These are phyloP conservation scores for Platorchestia sp. DNA, from an alignment of 1,140 invertebrate genomes.

Conservation along the genomic window DNA sequence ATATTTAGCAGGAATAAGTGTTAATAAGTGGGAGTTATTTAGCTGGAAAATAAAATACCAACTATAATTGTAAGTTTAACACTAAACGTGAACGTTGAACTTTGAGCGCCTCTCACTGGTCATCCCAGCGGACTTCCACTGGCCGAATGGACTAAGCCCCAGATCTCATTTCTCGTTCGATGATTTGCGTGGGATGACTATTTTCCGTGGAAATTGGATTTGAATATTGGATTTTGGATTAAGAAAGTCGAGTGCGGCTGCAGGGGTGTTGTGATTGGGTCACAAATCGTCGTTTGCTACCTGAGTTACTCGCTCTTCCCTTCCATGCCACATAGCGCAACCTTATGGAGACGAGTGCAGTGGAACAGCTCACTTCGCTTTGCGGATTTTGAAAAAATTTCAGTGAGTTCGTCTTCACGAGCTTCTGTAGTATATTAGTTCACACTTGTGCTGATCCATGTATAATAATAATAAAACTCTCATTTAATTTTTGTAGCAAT, in stretches of 20 bases:
- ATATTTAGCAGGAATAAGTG: too few species aligned
- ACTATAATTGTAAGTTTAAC: background rate
- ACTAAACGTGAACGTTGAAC: background rate
- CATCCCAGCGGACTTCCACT: background rate
- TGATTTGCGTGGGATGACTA: background rate
- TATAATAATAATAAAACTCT: background rate
- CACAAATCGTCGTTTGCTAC: background rate
- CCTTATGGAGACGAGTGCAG: background rate
- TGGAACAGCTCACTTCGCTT: background rate
- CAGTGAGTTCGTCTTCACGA: background rate
- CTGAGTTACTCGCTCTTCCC: background rate
- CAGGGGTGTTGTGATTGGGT: background rate
- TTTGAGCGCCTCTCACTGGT: background rate
- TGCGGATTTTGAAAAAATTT: background rate
- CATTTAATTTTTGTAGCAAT: background rate
- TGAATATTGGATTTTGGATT: constrained; percentile 46
- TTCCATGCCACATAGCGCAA: background rate
- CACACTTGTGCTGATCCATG: background rate
- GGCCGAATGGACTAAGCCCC: background rate
- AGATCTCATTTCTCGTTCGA: background rate
- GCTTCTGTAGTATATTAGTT: background rate
- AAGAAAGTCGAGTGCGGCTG: constrained; percentile 6
- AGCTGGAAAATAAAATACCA: background rate
- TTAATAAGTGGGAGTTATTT: too few species aligned
- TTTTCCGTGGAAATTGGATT: constrained; percentile 24